Conservation (phyloP, 2,113 vertebrate species). For the Furnarius figulus region DNA sequence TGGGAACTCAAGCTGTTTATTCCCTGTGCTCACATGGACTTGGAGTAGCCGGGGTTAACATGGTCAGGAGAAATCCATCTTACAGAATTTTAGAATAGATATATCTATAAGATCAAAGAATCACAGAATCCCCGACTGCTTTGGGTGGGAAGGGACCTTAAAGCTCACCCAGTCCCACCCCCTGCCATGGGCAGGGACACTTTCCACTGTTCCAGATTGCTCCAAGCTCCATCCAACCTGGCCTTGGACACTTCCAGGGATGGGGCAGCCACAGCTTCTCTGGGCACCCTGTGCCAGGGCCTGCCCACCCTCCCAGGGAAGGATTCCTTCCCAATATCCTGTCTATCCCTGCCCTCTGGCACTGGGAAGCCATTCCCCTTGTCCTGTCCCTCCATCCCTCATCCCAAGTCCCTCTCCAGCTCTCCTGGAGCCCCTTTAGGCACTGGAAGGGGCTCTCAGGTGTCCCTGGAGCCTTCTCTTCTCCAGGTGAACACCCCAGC, state of each 20-base stretch:
- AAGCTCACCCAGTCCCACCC: rapidly evolving
- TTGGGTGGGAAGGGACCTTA: not conserved
- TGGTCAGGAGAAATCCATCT: not conserved
- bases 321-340: not conserved
- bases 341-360: not conserved
- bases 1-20: not conserved
- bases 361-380: not conserved
- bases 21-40: not conserved
- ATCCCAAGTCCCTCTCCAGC: not conserved
- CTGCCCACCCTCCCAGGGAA: rapidly evolving
- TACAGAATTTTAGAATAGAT: not conserved
- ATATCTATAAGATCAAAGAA: not conserved
- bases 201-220: rapidly evolving
- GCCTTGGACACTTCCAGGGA: not conserved
- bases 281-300: not conserved
- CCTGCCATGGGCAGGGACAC: not conserved
- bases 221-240: rapidly evolving
- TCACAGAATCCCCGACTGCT: not conserved
- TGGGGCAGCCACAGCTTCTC: not conserved
- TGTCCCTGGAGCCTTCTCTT: not conserved
- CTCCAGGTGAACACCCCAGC: not conserved
- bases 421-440: not conserved
- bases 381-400: not conserved
- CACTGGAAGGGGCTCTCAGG: not conserved
- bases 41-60: not conserved